Base-by-base conservation (phyloP, 2,888 invertebrate species). In the Crossocerus cetratus region DNA sequence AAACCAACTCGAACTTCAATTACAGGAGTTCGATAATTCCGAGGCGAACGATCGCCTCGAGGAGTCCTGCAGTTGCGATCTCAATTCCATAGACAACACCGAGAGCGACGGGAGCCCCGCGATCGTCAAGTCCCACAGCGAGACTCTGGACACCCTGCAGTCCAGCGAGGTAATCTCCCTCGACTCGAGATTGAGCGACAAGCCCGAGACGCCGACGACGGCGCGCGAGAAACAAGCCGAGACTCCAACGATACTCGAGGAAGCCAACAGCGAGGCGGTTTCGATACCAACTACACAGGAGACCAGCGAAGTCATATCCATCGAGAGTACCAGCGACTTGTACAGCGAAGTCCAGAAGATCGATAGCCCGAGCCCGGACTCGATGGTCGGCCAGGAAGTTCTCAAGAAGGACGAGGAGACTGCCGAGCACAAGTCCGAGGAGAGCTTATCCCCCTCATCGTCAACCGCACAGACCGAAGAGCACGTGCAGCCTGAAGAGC, bases 281-380 rank as follows among this genome's bases (percentile, higher is more conserved):
- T 87, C 87, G 13, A 45, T 86, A 32, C 87, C 86, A 42, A 88
- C 88, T 2, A 88, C 87, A 2, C 89, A 86, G 5, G 89, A 90
- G 55, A 86, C 91, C 87, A 90, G 92, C 86, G 92, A 92, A 84
- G 90, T 91, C 42, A 90, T 92, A 21, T 90, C 92, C 66, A 92
- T 92, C 76, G 92, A 92, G 70, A 91, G 92, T 85, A 91, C 92
- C 76, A 92, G 91, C 83, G 92, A 92, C 76, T 86, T 92, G 70
- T 94, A 93, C 86, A 94, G 93, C 91, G 93, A 94, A 88, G 93
- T 93, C 78, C 93, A 93, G 82, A 94, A 94, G 88, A 92, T 76
- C 49, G 82, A 82, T 14, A 70, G 72, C 45, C 77, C 82, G 8
- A 82, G 79, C 42, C 75, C 77, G 1, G 81, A 83, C 21, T 71